Percentiles rank a stretch among this genome's conserved stretches.
Conservation (phyloP, 1,140 invertebrate species). For the Neodiprion virginianus region DNA sequence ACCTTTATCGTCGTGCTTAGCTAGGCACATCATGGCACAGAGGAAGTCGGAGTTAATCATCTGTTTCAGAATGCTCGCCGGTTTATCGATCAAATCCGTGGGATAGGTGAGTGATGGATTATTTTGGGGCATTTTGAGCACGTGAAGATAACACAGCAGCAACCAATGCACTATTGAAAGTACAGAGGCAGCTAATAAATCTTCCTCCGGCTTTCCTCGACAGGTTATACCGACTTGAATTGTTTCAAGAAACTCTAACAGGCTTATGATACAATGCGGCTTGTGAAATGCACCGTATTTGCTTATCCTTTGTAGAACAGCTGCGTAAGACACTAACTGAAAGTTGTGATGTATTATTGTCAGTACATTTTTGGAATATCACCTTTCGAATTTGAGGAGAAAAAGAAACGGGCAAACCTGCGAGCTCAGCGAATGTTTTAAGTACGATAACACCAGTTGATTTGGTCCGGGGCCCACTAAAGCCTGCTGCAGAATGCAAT, state of each 20-base stretch:
- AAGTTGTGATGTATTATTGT: constrained; percentile 23
- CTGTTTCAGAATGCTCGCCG: constrained; percentile 71
- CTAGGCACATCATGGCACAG: constrained; percentile 83
- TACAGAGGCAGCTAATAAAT: constrained; percentile 75
- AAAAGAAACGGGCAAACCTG: constrained; percentile 59
- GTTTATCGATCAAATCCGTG: constrained; percentile 73
- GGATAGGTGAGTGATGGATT: constrained; percentile 60
- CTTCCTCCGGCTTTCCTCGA: constrained; percentile 83
- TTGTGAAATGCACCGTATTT: constrained; percentile 90
- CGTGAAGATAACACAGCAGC: constrained; percentile 77
- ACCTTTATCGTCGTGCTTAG: constrained; percentile 75
- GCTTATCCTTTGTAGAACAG: constrained; percentile 85
- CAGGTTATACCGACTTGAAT: constrained; percentile 76
- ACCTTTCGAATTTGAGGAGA: constrained; percentile 5
- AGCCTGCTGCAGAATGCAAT: constrained; percentile 92
- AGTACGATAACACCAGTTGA: constrained; percentile 86
- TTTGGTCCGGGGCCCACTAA: constrained; percentile 91
- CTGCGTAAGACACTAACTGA: constrained; percentile 86
- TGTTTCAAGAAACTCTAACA: constrained; percentile 85
- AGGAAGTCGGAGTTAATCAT: constrained; percentile 79
- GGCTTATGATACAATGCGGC: constrained; percentile 84
- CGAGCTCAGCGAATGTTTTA: constrained; percentile 90
- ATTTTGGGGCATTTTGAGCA: constrained; percentile 62
- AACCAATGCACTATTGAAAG: constrained; percentile 83
- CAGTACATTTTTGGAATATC: background rate